Base-by-base conservation (phyloP, 53 echinoderm and acorn worm genomes). In the Paelopatides confundens region DNA sequence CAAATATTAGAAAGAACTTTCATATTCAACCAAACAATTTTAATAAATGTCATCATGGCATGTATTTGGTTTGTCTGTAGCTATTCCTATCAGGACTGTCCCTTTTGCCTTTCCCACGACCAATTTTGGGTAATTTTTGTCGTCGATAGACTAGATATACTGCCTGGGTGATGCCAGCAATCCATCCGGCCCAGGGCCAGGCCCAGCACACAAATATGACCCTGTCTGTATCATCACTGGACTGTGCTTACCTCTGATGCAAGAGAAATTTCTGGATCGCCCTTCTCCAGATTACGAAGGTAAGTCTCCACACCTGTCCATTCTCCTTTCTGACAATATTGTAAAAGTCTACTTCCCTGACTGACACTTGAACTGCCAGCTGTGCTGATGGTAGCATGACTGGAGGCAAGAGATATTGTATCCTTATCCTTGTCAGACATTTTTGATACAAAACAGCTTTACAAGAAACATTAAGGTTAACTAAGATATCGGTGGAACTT, bases 271-370 rank as follows among this genome's bases (percentile, higher is more conserved):
- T 97, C 97, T 6, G 95, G 90, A 49, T 97, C 97, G 5, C 97
- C 95, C 43, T 91, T 93, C 18, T 97, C 95, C 24, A 86, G 58
- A 27, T 85, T 62, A 21, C 93, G 87, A 8, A 97, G 71, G 23
- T 93, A 36, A 31, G 91, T 81, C 66, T 97, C 97, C 3, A 92
- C 90, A 39, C 91, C 91, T 4, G 87, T 90, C 97, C 97, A 97
- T 84, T 97, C 97, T 74, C 97, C 97, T 47, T 89, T 81, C 46
- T 92, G 53, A 77, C 95, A 74, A 24, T 89, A 89, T 33, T 65
- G 31, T 13, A 97, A 68, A 17, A 97, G 79, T 38, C 92, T 78
- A 82, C 85, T 91, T 34, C 82, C 82, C n/a, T n/a, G n/a, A 79
- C 35, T 71, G 15, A 27, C 29, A 26, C 18, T 77, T 3, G 77